Conservation (phyloP, 2,797 vertebrate species). For the Eurystomus glaucurus region DNA sequence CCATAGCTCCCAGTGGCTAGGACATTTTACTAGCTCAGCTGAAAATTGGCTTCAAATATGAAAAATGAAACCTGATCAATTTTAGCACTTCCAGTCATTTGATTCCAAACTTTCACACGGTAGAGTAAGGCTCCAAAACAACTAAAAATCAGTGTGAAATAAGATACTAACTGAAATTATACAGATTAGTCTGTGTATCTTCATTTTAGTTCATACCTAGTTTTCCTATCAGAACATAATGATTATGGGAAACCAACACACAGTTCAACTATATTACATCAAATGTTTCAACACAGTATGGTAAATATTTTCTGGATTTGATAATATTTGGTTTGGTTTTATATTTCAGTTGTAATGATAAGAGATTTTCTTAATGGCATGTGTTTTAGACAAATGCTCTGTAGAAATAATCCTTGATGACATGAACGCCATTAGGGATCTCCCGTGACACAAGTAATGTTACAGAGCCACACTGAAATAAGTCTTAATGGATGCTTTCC, state of each 20-base stretch:
- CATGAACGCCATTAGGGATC: neutral
- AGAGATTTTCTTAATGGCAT: neutral
- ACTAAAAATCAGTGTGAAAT: neutral
- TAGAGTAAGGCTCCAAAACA: neutral
- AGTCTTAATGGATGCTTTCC: neutral
- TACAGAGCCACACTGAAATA: conserved; percentile 7
- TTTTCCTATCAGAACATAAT: neutral
- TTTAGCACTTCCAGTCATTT: neutral
- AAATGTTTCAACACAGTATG: neutral
- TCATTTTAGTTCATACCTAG: neutral
- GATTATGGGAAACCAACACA: neutral
- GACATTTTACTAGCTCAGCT: neutral
- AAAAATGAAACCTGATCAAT: neutral
- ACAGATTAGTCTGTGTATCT: neutral
- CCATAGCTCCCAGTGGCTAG: neutral
- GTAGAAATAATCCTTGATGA: neutral
- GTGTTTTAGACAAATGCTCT: neutral
- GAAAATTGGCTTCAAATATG: neutral
- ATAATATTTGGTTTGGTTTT: neutral
- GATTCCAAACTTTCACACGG: neutral
- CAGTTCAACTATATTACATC: neutral
- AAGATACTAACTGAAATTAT: neutral
- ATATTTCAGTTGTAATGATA: neutral
- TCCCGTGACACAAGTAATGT: neutral
- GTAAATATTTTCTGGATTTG: neutral